Evolutionary conservation across 2,113 vertebrate species (phyloP).

Genomic region (Semnornis frantzii): DNA sequence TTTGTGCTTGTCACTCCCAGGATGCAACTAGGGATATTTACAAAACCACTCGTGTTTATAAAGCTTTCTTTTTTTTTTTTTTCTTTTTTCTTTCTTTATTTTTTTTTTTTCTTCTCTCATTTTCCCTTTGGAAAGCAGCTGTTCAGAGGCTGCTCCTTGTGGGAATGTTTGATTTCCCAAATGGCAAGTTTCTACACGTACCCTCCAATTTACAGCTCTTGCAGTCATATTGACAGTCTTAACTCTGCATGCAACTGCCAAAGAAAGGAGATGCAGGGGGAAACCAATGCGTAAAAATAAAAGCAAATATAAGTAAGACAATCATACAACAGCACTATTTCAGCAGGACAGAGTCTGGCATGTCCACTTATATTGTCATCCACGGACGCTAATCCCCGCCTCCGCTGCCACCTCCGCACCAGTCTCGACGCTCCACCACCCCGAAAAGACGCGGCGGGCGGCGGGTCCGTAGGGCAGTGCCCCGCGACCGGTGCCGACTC

Average conservation of each 20-base stretch:
- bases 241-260: neutral
- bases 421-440: no score
- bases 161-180: neutral
- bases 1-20: neutral
- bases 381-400: neutral
- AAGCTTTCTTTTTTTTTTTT: no score
- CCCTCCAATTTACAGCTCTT: neutral
- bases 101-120: rapidly evolving
- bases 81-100: no score
- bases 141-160: neutral
- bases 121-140: neutral
- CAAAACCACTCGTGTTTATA: neutral
- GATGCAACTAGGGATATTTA: neutral
- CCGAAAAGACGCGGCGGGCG: no score
- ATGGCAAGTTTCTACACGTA: neutral
- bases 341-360: neutral
- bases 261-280: neutral
- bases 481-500: neutral
- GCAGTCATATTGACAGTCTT: neutral
- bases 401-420: neutral
- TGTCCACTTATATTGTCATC: neutral
- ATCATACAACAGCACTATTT: neutral
- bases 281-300: neutral
- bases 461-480: rapidly evolving
- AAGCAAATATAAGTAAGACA: neutral